These are phyloP conservation scores for Monochamus saltuarius DNA, from an alignment of 1,140 invertebrate genomes.

Conservation along the genomic window DNA sequence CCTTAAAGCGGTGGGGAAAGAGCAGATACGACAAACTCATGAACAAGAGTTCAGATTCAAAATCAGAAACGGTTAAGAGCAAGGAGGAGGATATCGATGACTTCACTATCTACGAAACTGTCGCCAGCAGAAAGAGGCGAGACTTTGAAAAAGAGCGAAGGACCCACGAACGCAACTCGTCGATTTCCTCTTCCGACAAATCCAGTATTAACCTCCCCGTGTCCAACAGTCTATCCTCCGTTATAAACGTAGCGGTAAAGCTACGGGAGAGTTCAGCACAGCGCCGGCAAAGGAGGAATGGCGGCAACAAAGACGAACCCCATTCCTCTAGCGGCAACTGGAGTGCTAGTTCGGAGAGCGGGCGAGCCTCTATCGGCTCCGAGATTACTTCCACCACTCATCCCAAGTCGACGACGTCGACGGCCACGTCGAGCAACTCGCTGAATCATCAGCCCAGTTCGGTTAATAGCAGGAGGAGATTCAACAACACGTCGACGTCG, in stretches of 20 bases:
- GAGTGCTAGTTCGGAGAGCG: constrained; percentile 88
- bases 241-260: constrained; percentile 66
- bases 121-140: constrained; percentile 58
- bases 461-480: constrained; percentile 64
- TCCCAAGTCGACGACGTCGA: constrained; percentile 67
- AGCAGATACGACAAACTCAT: constrained; percentile 73
- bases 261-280: constrained; percentile 68
- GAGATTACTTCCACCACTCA: constrained; percentile 76
- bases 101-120: constrained; percentile 65
- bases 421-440: constrained; percentile 66
- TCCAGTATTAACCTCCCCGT: constrained; percentile 60
- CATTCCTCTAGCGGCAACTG: constrained; percentile 92
- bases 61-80: constrained; percentile 21
- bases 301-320: constrained; percentile 67
- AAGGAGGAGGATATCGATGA: constrained; percentile 56
- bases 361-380: constrained; percentile 77
- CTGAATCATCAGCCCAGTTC: constrained; percentile 67
- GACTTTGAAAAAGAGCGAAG: constrained; percentile 56
- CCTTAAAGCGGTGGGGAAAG: constrained; percentile 78
- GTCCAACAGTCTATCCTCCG: constrained; percentile 55
- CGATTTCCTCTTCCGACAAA: constrained; percentile 68
- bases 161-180: constrained; percentile 72
- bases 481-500: constrained; percentile 72
- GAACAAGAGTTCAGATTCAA: constrained; percentile 55
- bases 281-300: constrained; percentile 60